Conservation (phyloP, 2,888 invertebrate species). For the Acronicta leporina region DNA sequence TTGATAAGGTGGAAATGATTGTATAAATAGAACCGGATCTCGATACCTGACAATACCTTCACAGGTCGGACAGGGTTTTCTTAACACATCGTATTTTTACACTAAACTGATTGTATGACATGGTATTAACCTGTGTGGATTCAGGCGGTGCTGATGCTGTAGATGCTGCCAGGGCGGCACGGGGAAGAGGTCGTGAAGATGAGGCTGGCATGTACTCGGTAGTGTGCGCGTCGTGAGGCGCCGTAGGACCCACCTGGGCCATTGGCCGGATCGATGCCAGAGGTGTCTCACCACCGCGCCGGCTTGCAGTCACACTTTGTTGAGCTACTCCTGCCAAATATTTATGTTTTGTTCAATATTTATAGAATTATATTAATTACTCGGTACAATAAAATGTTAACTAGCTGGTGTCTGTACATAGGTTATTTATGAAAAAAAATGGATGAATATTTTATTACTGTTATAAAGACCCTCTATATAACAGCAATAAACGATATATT, state of each 20-base stretch:
- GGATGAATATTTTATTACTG: too few relatives aligned
- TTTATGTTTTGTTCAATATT: not conserved
- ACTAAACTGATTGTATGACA: too few relatives aligned
- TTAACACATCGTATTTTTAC: too few relatives aligned
- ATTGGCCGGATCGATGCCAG: slow-evolving; percentile 98
- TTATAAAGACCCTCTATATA: too few relatives aligned
- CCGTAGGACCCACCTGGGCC: slow-evolving; percentile 95
- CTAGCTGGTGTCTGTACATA: too few relatives aligned
- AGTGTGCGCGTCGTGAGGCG: slow-evolving; percentile 88
- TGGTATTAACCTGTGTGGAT: slow-evolving; percentile 71
- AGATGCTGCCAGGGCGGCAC: slow-evolving; percentile 91
- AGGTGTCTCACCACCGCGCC: slow-evolving; percentile 94
- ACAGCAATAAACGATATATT: too few relatives aligned
- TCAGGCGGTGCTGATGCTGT: slow-evolving; percentile 87
- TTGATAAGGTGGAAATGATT: too few relatives aligned
- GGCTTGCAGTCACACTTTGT: slow-evolving; percentile 86
- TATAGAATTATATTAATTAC: not conserved
- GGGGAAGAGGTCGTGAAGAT: slow-evolving; percentile 90
- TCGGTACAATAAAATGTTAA: too few relatives aligned
- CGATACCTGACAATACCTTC: too few relatives aligned
- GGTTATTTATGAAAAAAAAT: too few relatives aligned
- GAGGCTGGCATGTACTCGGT: slow-evolving; percentile 96
- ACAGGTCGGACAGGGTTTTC: too few relatives aligned
- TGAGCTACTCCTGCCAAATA: slow-evolving; percentile 76
- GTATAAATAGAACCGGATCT: too few relatives aligned